Conservation (phyloP, 1,140 invertebrate genomes). For the Calliphora vicina region DNA sequence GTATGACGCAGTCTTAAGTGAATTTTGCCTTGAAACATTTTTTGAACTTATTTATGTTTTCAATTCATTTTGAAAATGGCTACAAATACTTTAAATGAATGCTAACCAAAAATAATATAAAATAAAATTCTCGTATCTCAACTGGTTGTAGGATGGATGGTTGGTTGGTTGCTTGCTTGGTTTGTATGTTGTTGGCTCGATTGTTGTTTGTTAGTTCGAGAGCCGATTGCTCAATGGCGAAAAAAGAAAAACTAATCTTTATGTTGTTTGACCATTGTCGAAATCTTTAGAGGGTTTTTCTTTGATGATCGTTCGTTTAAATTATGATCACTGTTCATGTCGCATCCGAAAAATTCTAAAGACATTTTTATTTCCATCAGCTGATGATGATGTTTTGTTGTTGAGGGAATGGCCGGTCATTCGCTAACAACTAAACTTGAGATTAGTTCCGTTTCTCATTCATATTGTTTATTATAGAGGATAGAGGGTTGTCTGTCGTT, state of each 20-base stretch:
- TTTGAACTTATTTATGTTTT: slow-evolving; percentile 42
- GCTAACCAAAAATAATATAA: neutral
- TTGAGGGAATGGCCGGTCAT: neutral
- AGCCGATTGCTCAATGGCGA: neutral
- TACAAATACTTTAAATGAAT: slow-evolving; percentile 6
- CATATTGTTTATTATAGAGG: neutral
- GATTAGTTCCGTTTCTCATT: neutral
- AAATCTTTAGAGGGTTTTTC: neutral
- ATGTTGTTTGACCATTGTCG: neutral
- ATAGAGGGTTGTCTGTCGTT: neutral
- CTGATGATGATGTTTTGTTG: neutral
- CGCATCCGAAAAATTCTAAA: neutral
- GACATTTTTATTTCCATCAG: neutral
- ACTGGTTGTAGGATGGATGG: neutral
- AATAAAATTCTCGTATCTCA: neutral
- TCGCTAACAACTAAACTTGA: neutral
- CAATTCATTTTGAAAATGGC: slow-evolving; percentile 20
- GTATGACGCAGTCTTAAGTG: slow-evolving; percentile 42
- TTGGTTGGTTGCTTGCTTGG: neutral
- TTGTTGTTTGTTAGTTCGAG: neutral
- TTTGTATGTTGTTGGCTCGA: no score
- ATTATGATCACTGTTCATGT: neutral
- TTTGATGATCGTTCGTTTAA: neutral
- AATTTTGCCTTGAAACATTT: slow-evolving; percentile 62
- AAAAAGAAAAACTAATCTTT: neutral